Percentiles rank a stretch among this genome's conserved stretches.
Evolutionary conservation across 1,140 invertebrate genomes (phyloP).

Genomic region (Hyposmocoma kahamanoa): DNA sequence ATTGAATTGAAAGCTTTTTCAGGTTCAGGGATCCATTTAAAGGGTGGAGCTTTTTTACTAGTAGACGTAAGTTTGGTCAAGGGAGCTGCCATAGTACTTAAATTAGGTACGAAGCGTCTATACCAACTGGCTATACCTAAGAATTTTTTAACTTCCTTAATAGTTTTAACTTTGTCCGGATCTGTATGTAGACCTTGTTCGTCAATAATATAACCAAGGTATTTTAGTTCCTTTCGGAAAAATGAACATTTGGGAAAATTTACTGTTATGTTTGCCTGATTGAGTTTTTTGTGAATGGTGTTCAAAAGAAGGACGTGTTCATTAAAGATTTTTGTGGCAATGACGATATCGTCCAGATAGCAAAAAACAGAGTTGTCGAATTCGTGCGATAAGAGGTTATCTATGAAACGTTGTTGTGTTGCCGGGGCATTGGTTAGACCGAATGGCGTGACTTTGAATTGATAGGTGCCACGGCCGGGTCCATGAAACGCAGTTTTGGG

Average conservation of each 20-base stretch:
- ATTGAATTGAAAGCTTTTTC: slow-evolving; percentile 52
- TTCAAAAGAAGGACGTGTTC: slow-evolving; percentile 28
- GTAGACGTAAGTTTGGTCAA: slow-evolving; percentile 45
- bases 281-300: slow-evolving; percentile 23
- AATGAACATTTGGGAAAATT: slow-evolving; percentile 30
- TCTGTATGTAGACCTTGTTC: slow-evolving; percentile 41
- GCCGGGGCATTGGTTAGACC: slow-evolving; percentile 21
- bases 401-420: slow-evolving; percentile 29
- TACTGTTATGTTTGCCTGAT: slow-evolving; percentile 27
- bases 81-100: slow-evolving; percentile 40
- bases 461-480: slow-evolving; percentile 27
- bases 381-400: slow-evolving; percentile 19
- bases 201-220: slow-evolving; percentile 42
- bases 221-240: slow-evolving; percentile 23
- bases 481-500: slow-evolving; percentile 36
- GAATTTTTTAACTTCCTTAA: slow-evolving; percentile 42
- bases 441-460: slow-evolving; percentile 21
- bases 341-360: slow-evolving; percentile 46
- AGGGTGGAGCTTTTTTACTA: slow-evolving; percentile 18
- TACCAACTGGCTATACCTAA: slow-evolving; percentile 58
- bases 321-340: slow-evolving; percentile 28
- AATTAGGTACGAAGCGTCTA: slow-evolving; percentile 53
- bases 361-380: slow-evolving; percentile 21
- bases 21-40: no score
- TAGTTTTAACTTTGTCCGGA: slow-evolving; percentile 47